Percentiles rank a stretch among this genome's conserved stretches.
These are phyloP conservation scores for Drosophila limbata DNA, from an alignment of 2,888 invertebrate species.

Conservation along the genomic window DNA sequence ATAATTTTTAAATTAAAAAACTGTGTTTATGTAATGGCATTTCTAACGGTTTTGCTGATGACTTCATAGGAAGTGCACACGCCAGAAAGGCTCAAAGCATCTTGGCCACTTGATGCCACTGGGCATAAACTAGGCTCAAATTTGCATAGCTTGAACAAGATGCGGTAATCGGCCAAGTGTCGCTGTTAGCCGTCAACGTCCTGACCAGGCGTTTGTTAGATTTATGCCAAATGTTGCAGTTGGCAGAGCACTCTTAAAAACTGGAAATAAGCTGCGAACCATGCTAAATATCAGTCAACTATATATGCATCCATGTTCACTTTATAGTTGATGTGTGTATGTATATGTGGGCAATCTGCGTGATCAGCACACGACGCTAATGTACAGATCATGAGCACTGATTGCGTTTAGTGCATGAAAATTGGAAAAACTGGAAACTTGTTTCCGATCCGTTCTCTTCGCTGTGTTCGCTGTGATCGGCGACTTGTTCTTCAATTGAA, in stretches of 20 bases:
- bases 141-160: conserved; percentile 64
- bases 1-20: conserved; percentile 76
- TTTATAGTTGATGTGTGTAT: conserved; percentile 9
- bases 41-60: conserved; percentile 74
- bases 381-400: conserved; percentile 81
- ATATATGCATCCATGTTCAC: conserved; percentile 25
- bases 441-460: conserved; percentile 35
- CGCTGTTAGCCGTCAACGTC: conserved; percentile 7
- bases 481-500: conserved; percentile 65
- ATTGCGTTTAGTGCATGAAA: conserved; percentile 78
- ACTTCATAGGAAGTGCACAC: conserved; percentile 65
- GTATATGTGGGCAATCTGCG: conserved; percentile 66
- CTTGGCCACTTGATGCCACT: conserved; percentile 23
- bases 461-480: conserved; percentile 2
- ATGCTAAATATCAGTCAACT: conserved; percentile 63
- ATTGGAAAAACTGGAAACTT: conserved; percentile 73
- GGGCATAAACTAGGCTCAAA: conserved; percentile 48
- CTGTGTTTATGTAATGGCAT: conserved; percentile 74
- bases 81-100: not conserved
- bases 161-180: conserved; percentile 49
- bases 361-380: conserved; percentile 82
- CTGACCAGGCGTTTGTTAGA: conserved; percentile 44
- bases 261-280: conserved; percentile 47
- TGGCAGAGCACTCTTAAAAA: conserved; percentile 28
- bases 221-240: conserved; percentile 44